Evolutionary conservation across 23 tunicate genomes (phyloP), one percentile per base, ranked within the genome.

Genomic region (Ciona savignyi): DNA sequence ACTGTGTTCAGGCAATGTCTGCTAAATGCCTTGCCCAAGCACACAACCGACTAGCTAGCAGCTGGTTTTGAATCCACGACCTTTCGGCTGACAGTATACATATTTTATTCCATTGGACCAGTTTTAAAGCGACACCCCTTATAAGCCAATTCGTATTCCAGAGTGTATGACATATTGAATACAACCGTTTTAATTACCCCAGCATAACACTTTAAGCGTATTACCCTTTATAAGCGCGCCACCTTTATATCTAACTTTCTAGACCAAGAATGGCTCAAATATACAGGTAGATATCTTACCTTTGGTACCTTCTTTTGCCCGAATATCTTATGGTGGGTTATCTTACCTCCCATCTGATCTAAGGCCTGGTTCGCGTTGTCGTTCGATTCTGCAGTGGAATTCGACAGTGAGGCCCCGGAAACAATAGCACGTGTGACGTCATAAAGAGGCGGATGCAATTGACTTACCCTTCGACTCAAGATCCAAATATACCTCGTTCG

Each of bases 381-480:
- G 9, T 9, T 15, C 56, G 9, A 9, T 9, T 42, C 56, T 42
- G 56, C 15, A 9, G 56, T 42, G 56, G 11, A 42, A 42, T 9
- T 42, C 56, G 15, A 42, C 56, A 15, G 56, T 42, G 11, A 15
- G 11, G 56, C 56, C 15, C 56, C 9, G 56, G 56, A 42, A 42
- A 42, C 56, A 42, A 42, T 42, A 42, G 56, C 56, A 42, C 15
- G 11, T 42, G 15, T 42, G 9, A 42, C 56, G 56, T 42, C 56
- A 42, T 15, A 42, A 15, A 42, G 56, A 6, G 15, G 9, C 56
- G 56, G 56, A 42, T 42, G 56, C 56, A 42, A 42, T 42, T 15
- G 56, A 42, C 56, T 42, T 42, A 42, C 56, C 56, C 56, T 42
- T 42, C 56, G 56, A 42, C 56, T 42, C 56, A 15, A 42, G 56